Conservation (phyloP, 1,140 invertebrate species). For the Onthophagus taurus region DNA sequence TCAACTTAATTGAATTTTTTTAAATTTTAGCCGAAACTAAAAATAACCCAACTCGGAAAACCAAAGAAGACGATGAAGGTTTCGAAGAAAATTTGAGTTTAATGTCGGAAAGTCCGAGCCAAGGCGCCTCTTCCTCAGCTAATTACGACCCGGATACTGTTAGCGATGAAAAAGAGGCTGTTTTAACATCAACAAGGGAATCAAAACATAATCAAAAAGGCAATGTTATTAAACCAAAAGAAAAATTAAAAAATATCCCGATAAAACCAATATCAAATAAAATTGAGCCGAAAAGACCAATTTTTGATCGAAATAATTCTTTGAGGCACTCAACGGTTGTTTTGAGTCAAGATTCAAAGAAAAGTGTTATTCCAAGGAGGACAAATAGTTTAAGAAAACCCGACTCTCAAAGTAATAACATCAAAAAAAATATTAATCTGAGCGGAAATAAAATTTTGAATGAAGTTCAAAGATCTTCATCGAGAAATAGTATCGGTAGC, state of each 20-base stretch:
- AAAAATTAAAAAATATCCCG: background rate
- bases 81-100: conserved; percentile 82
- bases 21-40: conserved; percentile 69
- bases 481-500: conserved; percentile 62
- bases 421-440: conserved; percentile 16
- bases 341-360: conserved; percentile 13
- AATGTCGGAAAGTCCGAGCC: conserved; percentile 71
- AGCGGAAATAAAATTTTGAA: too few relatives aligned
- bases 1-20: conserved; percentile 79
- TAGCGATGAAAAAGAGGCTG: background rate
- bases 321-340: conserved; percentile 14
- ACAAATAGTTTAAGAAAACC: conserved; percentile 35
- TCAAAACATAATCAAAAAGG: too few relatives aligned
- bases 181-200: too few relatives aligned
- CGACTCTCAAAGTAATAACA: conserved; percentile 23
- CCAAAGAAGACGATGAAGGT: conserved; percentile 64
- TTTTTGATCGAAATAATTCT: conserved; percentile 10
- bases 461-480: conserved; percentile 24
- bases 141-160: conserved; percentile 29
- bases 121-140: conserved; percentile 31
- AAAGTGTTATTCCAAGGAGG: conserved; percentile 29
- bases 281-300: background rate
- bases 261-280: background rate
- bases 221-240: too few relatives aligned
- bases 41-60: conserved; percentile 29